Conservation (phyloP, 2,113 vertebrate species). For the Melanerpes formicivorus region DNA sequence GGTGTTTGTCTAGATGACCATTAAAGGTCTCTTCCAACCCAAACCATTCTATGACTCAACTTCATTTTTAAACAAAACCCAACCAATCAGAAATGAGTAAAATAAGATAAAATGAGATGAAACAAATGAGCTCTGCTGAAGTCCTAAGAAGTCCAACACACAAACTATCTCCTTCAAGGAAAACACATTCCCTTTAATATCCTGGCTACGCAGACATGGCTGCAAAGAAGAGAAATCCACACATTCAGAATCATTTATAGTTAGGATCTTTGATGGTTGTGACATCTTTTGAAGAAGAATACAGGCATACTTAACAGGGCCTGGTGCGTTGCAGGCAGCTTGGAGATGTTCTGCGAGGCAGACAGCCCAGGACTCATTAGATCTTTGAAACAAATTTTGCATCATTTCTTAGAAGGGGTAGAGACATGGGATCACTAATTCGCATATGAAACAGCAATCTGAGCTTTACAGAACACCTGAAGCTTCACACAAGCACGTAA, state of each 20-base stretch:
- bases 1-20: too few species aligned
- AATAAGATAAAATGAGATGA: background rate
- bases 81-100: background rate
- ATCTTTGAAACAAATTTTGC: background rate
- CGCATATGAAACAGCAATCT: background rate
- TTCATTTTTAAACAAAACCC: background rate
- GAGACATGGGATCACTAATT: background rate
- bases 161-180: slow-evolving; percentile 33
- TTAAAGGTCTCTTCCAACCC: too few species aligned
- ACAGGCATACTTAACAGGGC: background rate
- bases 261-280: slow-evolving; percentile 31
- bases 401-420: background rate
- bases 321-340: background rate
- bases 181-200: slow-evolving; percentile 18
- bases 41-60: background rate
- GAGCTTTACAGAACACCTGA: slow-evolving; percentile 15
- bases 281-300: slow-evolving; percentile 18
- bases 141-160: background rate
- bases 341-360: background rate
- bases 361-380: slow-evolving; percentile 36
- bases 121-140: background rate
- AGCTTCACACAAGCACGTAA: background rate
- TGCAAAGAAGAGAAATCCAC: slow-evolving; percentile 2
- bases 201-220: slow-evolving; percentile 3
- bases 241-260: background rate